Evolutionary conservation across 2,113 vertebrate species (phyloP).

Genomic region (Bettongia penicillata): DNA sequence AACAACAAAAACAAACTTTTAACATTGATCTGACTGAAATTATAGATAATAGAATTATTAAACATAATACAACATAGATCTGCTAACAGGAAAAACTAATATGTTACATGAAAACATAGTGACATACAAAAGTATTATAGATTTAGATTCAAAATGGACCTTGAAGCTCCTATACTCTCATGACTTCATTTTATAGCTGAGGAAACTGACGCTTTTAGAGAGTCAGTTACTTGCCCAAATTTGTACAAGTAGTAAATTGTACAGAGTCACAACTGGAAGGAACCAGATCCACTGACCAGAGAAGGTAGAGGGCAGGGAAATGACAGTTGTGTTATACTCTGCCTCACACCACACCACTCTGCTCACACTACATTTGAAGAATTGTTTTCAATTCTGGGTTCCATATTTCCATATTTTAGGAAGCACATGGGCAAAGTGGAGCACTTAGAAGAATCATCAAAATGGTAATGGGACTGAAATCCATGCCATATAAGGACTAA

Average conservation of each 20-base stretch:
- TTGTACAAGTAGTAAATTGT: neutral
- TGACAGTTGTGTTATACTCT: neutral
- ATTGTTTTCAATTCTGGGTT: neutral
- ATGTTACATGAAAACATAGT: neutral
- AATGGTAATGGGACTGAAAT: neutral
- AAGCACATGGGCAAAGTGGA: neutral
- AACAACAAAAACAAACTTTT: neutral
- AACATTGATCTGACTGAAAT: neutral
- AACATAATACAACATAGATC: neutral
- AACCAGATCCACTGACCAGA: neutral
- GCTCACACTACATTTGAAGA: neutral
- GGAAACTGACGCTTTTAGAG: neutral
- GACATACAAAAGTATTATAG: neutral
- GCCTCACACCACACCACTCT: too few relatives aligned
- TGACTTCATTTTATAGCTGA: neutral
- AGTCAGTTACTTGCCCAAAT: neutral
- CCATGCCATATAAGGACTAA: neutral
- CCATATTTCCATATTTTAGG: neutral
- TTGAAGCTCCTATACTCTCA: neutral
- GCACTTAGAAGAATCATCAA: neutral
- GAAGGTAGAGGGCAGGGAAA: neutral
- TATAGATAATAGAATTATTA: neutral
- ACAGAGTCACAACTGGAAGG: neutral
- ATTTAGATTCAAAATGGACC: neutral
- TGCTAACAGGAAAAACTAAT: neutral